Evolutionary conservation across 2,888 invertebrate genomes (phyloP).

Genomic region (Eupelmus urozonus): DNA sequence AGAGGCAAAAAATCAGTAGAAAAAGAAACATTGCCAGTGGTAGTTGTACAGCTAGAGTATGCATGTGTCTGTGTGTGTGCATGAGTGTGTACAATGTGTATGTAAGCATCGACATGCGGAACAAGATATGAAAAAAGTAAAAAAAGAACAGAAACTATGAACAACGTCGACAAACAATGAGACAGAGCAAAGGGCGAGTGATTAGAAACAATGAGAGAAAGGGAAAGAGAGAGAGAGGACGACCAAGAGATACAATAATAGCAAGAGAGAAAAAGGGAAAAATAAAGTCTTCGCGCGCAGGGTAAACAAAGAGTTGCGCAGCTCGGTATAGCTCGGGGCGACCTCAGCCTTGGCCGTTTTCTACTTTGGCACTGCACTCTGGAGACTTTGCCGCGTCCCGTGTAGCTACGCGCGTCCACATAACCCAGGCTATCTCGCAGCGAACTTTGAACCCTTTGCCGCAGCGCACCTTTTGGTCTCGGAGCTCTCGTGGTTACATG

Average conservation of each 20-base stretch:
- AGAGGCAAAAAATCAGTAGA: not conserved
- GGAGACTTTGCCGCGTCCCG: not conserved
- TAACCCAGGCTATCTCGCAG: not conserved
- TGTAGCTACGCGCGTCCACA: not conserved
- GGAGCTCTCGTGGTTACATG: too few relatives aligned
- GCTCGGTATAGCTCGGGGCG: too few relatives aligned
- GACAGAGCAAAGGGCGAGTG: not conserved
- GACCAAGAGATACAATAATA: not conserved
- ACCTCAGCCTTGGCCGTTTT: slow-evolving; percentile 15
- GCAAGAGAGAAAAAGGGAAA: not conserved
- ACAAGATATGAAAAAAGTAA: not conserved
- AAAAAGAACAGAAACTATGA: not conserved
- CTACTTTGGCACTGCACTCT: slow-evolving; percentile 9
- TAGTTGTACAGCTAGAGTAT: not conserved
- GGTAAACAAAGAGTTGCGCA: slow-evolving; percentile 15
- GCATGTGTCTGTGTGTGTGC: not conserved
- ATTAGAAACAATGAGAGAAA: not conserved
- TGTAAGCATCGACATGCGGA: too few relatives aligned
- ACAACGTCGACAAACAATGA: not conserved
- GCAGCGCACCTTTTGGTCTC: not conserved
- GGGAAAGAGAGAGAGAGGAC: not conserved
- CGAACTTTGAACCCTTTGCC: not conserved
- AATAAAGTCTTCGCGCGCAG: not conserved
- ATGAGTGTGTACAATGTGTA: too few relatives aligned
- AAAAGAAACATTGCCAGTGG: not conserved